Evolutionary conservation across 2,888 invertebrate species (phyloP), one percentile per base, ranked within the genome.

Genomic region (Lithophane semibrunnea): DNA sequence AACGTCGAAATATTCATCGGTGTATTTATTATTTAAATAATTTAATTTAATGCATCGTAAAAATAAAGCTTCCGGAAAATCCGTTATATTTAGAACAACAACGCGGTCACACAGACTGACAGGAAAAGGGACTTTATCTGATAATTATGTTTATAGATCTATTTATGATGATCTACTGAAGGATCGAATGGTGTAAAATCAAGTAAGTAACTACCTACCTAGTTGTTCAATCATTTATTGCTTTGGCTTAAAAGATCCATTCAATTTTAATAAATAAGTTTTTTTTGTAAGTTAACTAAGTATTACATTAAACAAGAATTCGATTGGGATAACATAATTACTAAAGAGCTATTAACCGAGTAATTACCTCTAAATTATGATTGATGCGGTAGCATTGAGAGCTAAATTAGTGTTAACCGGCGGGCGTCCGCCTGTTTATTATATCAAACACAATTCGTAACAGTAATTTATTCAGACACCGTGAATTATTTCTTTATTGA

Each of bases 291-390:
- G 61, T 47, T 49, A 24, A 18, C 29, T 16, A 64, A 29, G n/a
- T 54, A 75, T 37, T 54, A 47, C 18, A 80, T 44, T 44, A 29
- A 76, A 75, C 47, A 42, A 74, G 24, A 61, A 73, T 65, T 69
- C 29, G 49, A 85, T 67, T 73, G 37, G 68, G 66, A 83, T 74
- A 77, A 69, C 77, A 80, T 83, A 71, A 86, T 83, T 80, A 80
- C 71, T 77, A 12, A 74, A 67, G 72, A 80, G 74, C 63, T 85
- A 66, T 73, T 74, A 77, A 66, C 68, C 65, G 60, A 82, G 37
- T 73, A 77, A 77, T 83, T 80, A 83, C 63, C 21, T 82, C 72
- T 66, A 77, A 84, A 75, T 49, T 85, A 86, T 83, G 80, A 84
- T 78, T 75, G 80, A 87, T 74, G 82, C 67, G 66, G 61, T 73